Evolutionary conservation across 2,888 invertebrate genomes (phyloP), one percentile per base, ranked within the genome.

Genomic region (Ornithoptera priamus): DNA sequence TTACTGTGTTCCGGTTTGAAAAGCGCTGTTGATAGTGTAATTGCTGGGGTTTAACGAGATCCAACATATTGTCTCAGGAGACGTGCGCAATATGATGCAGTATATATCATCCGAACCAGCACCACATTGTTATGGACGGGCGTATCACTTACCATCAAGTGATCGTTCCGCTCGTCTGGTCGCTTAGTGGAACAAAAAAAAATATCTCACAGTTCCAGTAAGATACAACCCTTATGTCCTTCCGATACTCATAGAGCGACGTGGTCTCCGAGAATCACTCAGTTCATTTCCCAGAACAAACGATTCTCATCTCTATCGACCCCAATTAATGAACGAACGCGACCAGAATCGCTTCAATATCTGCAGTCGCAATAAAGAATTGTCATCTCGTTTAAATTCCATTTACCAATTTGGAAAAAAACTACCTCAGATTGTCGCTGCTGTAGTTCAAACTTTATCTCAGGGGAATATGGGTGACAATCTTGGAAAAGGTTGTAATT

Each of bases 331-430:
- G 80, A 78, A 78, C 74, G 76, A 77, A 82, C 77, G 79, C 79
- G 78, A 76, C 77, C 79, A 83, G 78, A 86, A 84, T 86, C 82
- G 80, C 77, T 77, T 78, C 77, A 75, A 75, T 72, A 71, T 73
- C 76, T 75, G 77, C 74, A 70, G 75, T 81, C 72, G 79, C 81
- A 82, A 81, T 83, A 86, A 88, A 88, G 84, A 86, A 88, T 85
- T 82, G 85, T 85, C 85, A 82, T 86, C 88, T 89, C 85, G 87
- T 89, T 90, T 89, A 89, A 88, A 89, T 88, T 88, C 89, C 88
- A 83, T 83, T 86, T 86, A 67, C 82, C 77, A 78, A 84, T 83
- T 81, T 80, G 79, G 30, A 46, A 73, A 75, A 79, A 84, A 86
- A 87, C 80, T 77, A 75, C 71, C 71, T 71, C 65, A 66, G 72